phyloP scores from a whole-genome alignment of 1,140 invertebrate species.

The Zaprionus nigranus region DNA sequence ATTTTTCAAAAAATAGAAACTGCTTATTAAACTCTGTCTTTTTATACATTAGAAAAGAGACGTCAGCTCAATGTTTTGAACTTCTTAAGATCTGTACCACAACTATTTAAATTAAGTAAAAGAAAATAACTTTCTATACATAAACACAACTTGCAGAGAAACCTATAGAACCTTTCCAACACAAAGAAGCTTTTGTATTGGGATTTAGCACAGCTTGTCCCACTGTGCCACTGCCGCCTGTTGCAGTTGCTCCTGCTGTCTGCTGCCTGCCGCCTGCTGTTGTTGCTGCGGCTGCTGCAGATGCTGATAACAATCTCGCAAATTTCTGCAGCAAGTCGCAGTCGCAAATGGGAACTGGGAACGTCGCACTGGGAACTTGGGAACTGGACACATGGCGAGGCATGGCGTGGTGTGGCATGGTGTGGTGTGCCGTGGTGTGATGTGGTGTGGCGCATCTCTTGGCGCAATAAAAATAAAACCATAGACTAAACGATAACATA shows the following conservation, averaged over 20 bases:
- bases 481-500: slow-evolving; percentile 79
- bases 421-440: slow-evolving; percentile 23
- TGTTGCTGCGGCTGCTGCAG: slow-evolving; percentile 39
- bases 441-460: slow-evolving; percentile 53
- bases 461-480: slow-evolving; percentile 78
- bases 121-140: no score
- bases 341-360: slow-evolving; percentile 42
- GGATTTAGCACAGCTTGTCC: background rate
- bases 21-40: fast-evolving
- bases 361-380: slow-evolving; percentile 24
- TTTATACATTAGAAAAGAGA: no score
- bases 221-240: slow-evolving; percentile 25
- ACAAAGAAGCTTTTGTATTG: background rate
- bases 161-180: background rate
- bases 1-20: no score
- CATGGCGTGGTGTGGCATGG: slow-evolving; percentile 8
- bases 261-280: slow-evolving; percentile 21
- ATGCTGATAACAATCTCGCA: slow-evolving; percentile 75
- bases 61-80: no score
- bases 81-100: no score
- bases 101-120: no score
- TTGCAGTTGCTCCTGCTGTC: slow-evolving; percentile 53
- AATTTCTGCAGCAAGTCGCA: slow-evolving; percentile 61
- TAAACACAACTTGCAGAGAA: no score
- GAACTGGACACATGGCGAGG: slow-evolving; percentile 30